phyloP scores from a whole-genome alignment of 2,113 vertebrate genomes.

The Bujurquina vittata region DNA sequence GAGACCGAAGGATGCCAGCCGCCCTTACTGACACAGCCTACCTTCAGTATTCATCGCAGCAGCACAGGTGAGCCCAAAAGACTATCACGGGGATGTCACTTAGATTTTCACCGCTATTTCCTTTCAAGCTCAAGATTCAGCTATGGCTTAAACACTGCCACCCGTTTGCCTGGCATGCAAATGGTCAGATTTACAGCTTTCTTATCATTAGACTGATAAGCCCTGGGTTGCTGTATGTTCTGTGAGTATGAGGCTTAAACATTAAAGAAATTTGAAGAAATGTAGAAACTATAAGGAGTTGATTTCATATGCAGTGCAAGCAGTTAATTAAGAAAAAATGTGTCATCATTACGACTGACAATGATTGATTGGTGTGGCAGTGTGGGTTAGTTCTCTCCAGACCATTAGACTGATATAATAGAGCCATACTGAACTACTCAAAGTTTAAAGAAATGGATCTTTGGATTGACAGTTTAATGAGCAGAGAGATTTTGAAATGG shows the following conservation, averaged over 20 bases:
- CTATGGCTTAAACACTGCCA: background rate
- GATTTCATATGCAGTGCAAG: conserved; percentile 53
- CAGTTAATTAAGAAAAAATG: conserved; percentile 64
- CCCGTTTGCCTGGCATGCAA: background rate
- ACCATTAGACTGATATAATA: conserved; percentile 69
- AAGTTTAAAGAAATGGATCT: conserved; percentile 63
- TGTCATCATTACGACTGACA: conserved; percentile 69
- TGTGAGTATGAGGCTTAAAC: conserved; percentile 1
- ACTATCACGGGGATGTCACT: background rate
- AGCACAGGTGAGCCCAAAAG: conserved; percentile 83
- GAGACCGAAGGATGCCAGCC: conserved; percentile 95
- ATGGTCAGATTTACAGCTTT: background rate
- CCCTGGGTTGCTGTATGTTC: background rate
- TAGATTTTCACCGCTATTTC: background rate
- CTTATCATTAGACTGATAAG: background rate
- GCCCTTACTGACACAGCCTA: conserved; percentile 92
- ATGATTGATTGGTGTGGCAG: conserved; percentile 66
- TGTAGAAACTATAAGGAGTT: conserved; percentile 1
- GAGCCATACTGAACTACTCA: conserved; percentile 65
- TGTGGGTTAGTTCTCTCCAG: conserved; percentile 63
- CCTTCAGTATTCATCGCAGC: conserved; percentile 80
- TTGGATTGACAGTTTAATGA: conserved; percentile 63
- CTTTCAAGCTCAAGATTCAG: background rate
- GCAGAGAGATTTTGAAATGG: conserved; percentile 60
- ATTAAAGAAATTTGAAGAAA: conserved; percentile 3